Conservation (phyloP, 2,888 invertebrate genomes). For the Dynastes hyllus region DNA sequence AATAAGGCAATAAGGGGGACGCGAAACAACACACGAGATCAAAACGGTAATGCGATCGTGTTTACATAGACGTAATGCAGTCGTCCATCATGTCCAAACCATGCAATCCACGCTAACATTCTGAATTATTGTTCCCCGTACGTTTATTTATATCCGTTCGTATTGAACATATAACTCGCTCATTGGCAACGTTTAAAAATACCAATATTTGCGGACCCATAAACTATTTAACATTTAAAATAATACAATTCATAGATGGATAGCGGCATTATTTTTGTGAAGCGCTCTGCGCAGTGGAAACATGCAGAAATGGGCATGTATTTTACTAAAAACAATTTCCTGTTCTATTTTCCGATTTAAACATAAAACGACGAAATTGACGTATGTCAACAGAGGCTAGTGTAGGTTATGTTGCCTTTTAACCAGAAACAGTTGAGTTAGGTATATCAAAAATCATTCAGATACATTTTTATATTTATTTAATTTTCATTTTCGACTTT, state of each 20-base stretch:
- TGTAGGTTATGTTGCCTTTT: no score
- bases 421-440: no score
- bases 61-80: neutral
- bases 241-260: neutral
- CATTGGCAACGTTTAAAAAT: constrained; percentile 7
- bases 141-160: neutral
- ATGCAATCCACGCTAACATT: neutral
- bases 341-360: neutral
- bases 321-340: constrained; percentile 9
- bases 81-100: constrained; percentile 5
- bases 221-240: constrained; percentile 13
- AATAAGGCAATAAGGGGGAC: constrained; percentile 23
- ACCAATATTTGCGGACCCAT: neutral
- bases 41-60: constrained; percentile 1
- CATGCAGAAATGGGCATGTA: neutral
- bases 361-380: no score
- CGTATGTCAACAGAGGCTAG: no score
- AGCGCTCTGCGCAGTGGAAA: neutral
- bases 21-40: constrained; percentile 2
- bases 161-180: neutral
- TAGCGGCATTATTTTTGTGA: neutral
- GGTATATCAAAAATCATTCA: no score
- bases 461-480: no score
- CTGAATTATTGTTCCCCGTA: constrained; percentile 7
- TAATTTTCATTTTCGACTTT: no score